Evolutionary conservation across 2,797 vertebrate genomes (phyloP), one percentile per base, ranked within the genome.

Genomic region (Enteromius anoplus): DNA sequence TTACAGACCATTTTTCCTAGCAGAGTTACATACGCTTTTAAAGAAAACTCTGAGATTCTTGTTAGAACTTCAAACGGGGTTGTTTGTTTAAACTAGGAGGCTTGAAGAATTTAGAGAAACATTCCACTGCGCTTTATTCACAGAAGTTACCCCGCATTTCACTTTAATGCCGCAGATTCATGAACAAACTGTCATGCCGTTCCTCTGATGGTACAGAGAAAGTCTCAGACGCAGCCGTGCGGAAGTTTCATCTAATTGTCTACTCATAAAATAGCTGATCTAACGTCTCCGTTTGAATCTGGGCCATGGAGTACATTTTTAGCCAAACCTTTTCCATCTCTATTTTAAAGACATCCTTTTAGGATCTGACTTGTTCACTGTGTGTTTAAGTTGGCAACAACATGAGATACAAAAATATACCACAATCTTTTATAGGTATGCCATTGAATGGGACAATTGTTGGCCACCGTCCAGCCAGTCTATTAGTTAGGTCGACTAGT

Each of bases 201-300:
- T 68, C 8, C 34, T 75, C 15, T 76, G 71, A 58, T 45, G 81
- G 62, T 47, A 49, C 51, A 47, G 53, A 70, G 65, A 9, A 78
- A 12, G 70, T 34, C 75, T 78, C 82, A 83, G 53, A 62, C 51
- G 49, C 75, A 47, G 64, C 19, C 2, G 32, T 23, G 73, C 10
- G 3, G 26, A 83, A 70, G 53, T 71, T 78, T 78, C 66, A 77
- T 83, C 82, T 78, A 78, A 83, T 83, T 71, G 75, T 83, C 51
- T 77, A 5, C 82, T 62, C 53, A 51, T 78, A 60, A 83, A 77
- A 83, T 47, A 60, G n/a, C 64, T 55, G 49, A 80, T 77, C 51
- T 69, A 75, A 73, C 55, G 6, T 60, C 49, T 40, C 15, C 37
- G 29, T 81, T 81, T 81, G 29, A 81, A 81, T 75, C 60, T 75